Conservation (phyloP, 2,888 invertebrate genomes). For the Acrobasis suavella region DNA sequence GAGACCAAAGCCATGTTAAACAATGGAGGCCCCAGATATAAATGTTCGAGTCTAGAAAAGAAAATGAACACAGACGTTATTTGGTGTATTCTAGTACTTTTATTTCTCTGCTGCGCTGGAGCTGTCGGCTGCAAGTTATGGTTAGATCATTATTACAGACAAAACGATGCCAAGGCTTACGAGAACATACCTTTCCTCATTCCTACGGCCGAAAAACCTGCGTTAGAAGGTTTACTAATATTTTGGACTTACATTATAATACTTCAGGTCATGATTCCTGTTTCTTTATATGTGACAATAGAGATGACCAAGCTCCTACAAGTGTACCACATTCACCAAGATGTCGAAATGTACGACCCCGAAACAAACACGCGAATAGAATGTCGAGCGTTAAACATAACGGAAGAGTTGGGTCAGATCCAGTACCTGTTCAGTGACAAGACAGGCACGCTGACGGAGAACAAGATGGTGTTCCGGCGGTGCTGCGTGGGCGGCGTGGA, state of each 20-base stretch:
- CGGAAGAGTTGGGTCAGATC: conserved; percentile 97
- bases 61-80: conserved; percentile 98
- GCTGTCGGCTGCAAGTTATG: conserved; percentile 95
- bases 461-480: conserved; percentile 97
- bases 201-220: conserved; percentile 82
- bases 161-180: conserved; percentile 41
- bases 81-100: conserved; percentile 96
- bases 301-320: conserved; percentile 98
- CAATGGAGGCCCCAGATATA: conserved; percentile 96
- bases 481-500: conserved; percentile 95
- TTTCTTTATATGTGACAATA: conserved; percentile 97
- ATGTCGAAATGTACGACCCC: conserved; percentile 92
- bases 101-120: conserved; percentile 94
- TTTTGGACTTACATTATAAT: conserved; percentile 98
- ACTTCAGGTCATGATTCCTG: conserved; percentile 97
- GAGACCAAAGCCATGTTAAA: conserved; percentile 99
- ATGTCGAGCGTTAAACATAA: conserved; percentile 97
- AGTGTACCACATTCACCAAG: conserved; percentile 96
- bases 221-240: conserved; percentile 90
- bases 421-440: conserved; percentile 97
- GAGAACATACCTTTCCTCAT: conserved; percentile 86
- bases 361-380: conserved; percentile 88
- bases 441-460: conserved; percentile 98
- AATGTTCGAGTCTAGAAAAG: conserved; percentile 94
- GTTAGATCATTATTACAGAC: conserved; percentile 83